A percentile compares a stretch with the other conserved stretches of the same genome.
Evolutionary conservation across 2,113 vertebrate species (phyloP).

Genomic region (Triplophysa dalaica): DNA sequence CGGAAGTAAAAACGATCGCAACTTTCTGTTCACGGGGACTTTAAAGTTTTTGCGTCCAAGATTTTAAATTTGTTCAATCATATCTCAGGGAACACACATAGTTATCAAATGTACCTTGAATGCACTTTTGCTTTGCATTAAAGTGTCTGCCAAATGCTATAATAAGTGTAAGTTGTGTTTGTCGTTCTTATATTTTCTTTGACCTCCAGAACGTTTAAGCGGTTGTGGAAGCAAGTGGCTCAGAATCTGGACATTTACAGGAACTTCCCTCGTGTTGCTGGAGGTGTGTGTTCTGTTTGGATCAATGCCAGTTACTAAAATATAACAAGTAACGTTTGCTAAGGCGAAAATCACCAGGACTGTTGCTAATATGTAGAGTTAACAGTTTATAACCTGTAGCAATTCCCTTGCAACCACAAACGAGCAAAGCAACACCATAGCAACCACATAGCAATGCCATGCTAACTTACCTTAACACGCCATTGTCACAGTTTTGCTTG

Average conservation of each 20-base stretch:
- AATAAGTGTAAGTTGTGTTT: background rate
- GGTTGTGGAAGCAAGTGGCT: slow-evolving; percentile 91
- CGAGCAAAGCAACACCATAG: background rate
- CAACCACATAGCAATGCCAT: no score
- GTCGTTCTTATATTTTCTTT: background rate
- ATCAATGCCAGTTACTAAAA: background rate
- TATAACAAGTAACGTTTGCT: background rate
- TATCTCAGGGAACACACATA: background rate
- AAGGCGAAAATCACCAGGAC: background rate
- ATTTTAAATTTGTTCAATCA: background rate
- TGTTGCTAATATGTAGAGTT: no score
- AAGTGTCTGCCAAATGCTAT: no score
- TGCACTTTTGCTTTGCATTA: no score
- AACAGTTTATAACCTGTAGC: no score
- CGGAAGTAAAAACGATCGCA: no score
- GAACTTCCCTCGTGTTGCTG: slow-evolving; percentile 87
- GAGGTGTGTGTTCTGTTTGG: slow-evolving; percentile 75
- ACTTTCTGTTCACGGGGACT: background rate
- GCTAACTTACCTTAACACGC: no score
- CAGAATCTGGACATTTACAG: slow-evolving; percentile 88
- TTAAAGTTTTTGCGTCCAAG: background rate
- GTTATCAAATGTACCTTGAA: no score
- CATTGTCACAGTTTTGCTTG: no score
- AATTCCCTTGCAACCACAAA: no score
- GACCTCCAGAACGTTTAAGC: slow-evolving; percentile 85